phyloP scores from a whole-genome alignment of 53 echinoderm and acorn worm species.

The Hippasteria phrygiana region DNA sequence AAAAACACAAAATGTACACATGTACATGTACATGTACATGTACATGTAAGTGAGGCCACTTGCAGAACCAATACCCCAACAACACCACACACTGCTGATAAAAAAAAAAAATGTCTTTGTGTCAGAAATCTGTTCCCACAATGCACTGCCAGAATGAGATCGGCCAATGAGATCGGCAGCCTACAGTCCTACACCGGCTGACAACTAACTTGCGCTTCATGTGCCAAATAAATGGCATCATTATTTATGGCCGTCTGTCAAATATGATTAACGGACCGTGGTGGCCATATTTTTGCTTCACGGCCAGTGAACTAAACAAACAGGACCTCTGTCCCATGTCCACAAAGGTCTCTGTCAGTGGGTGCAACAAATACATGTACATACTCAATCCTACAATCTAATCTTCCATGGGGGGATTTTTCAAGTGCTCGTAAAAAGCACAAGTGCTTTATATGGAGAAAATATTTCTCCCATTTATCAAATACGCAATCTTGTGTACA shows the following conservation, averaged over 20 bases:
- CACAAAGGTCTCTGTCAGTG: too few species aligned
- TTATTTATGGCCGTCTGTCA: neutral
- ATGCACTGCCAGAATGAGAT: neutral
- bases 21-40: too few species aligned
- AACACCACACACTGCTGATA: too few species aligned
- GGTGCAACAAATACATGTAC: too few species aligned
- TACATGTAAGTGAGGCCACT: too few species aligned
- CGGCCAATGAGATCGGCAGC: neutral
- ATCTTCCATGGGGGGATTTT: neutral
- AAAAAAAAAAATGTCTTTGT: neutral
- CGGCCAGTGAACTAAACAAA: neutral
- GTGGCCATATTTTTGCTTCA: constrained; percentile 6
- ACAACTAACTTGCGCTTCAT: neutral
- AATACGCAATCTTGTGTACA: neutral
- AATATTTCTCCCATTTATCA: neutral
- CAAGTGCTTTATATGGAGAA: neutral
- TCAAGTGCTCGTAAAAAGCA: neutral
- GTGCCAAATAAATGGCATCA: constrained; percentile 4
- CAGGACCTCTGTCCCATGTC: neutral
- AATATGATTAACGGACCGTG: constrained; percentile 6
- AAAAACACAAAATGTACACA: too few species aligned
- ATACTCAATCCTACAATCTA: neutral
- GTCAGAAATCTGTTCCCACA: neutral
- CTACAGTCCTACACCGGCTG: too few species aligned
- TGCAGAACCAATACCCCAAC: too few species aligned